These are phyloP conservation scores for Cirrhinus mrigala DNA, from an alignment of 2,797 vertebrate genomes.

Conservation along the genomic window DNA sequence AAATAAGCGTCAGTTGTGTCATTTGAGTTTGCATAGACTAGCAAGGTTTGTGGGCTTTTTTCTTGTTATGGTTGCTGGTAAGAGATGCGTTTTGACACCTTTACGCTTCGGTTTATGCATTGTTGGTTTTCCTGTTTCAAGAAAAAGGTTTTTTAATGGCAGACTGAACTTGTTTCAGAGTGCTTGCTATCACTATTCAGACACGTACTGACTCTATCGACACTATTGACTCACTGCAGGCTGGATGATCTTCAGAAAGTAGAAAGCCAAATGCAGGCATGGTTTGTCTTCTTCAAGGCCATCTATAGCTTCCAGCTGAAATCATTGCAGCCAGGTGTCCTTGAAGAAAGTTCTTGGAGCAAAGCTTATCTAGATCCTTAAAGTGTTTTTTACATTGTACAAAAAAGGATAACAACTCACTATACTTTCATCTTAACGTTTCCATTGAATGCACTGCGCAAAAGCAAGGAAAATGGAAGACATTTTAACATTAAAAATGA, in stretches of 20 bases:
- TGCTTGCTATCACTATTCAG: neutral
- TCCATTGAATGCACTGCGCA: neutral
- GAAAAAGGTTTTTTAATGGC: neutral
- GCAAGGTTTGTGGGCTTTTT: neutral
- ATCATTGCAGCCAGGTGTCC: constrained; percentile 30
- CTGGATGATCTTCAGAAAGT: constrained; percentile 30
- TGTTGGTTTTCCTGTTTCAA: constrained; percentile 19
- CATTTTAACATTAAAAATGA: neutral
- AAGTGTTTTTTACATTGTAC: neutral
- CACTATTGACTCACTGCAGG: constrained; percentile 33
- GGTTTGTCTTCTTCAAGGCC: constrained; percentile 11
- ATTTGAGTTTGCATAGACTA: neutral
- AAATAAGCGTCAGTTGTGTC: neutral
- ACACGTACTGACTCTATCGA: constrained; percentile 21
- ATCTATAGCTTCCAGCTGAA: constrained; percentile 45
- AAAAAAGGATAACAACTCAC: neutral
- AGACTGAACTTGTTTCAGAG: neutral
- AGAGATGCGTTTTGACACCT: constrained; percentile 4
- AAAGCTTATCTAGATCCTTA: neutral
- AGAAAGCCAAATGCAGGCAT: constrained; percentile 31
- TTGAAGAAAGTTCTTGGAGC: neutral
- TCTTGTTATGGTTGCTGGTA: neutral
- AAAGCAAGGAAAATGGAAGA: neutral
- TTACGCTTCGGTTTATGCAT: constrained; percentile 26
- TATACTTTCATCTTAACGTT: neutral